phyloP scores from a whole-genome alignment of 1,140 invertebrate species.

The Teleogryllus occipitalis region DNA sequence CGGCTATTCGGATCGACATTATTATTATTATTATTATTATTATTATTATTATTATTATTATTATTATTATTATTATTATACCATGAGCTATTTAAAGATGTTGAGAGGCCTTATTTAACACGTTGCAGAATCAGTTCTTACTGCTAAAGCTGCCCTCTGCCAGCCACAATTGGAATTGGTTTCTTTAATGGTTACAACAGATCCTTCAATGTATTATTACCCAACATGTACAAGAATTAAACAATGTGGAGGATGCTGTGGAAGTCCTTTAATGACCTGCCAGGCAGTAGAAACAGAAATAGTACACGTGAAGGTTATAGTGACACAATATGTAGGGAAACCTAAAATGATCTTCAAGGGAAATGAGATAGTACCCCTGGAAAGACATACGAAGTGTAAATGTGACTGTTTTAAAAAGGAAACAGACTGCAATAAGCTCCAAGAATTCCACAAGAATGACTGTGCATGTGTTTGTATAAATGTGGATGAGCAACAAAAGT shows the following conservation, averaged over 20 bases:
- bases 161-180: conserved; percentile 47
- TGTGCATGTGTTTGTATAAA: neutral
- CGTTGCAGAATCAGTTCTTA: conserved; percentile 22
- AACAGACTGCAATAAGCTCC: neutral
- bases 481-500: neutral
- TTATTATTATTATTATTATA: too few species aligned
- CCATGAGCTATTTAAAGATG: too few species aligned
- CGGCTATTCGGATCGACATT: too few species aligned
- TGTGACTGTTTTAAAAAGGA: neutral
- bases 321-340: neutral
- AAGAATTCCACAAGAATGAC: neutral
- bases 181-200: conserved; percentile 38
- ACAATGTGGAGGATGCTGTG: conserved; percentile 63
- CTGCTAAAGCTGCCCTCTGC: conserved; percentile 46
- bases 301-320: conserved; percentile 28
- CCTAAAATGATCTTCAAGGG: neutral
- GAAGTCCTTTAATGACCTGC: conserved; percentile 48
- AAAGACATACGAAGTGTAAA: neutral
- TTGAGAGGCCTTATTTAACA: neutral
- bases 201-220: conserved; percentile 47
- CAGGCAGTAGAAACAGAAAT: conserved; percentile 44
- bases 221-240: conserved; percentile 57
- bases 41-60: too few species aligned
- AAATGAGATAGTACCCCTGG: neutral
- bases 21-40: too few species aligned